phyloP scores from a whole-genome alignment of 2,113 vertebrate species.

The Felis chaus region DNA sequence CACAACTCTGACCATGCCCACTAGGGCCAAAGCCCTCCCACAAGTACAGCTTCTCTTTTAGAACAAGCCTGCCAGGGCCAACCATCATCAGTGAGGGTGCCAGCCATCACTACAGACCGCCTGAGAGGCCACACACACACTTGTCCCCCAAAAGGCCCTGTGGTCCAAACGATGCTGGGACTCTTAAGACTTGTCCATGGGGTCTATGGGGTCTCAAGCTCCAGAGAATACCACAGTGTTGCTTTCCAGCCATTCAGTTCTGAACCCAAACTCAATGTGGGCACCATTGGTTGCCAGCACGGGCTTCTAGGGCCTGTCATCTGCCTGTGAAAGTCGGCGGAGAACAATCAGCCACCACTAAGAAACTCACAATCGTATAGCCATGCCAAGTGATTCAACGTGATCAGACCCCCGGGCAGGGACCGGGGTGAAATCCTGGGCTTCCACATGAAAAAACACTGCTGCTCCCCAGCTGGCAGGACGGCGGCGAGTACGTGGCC shows the following conservation, averaged over 20 bases:
- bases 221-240: not conserved
- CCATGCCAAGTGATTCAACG: not conserved
- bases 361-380: accelerated
- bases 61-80: not conserved
- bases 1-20: not conserved
- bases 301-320: not conserved
- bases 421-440: not conserved
- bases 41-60: not conserved
- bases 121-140: not conserved
- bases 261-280: not conserved
- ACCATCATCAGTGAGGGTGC: not conserved
- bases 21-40: not conserved
- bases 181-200: not conserved
- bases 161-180: not conserved
- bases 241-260: not conserved
- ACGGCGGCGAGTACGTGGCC: not conserved
- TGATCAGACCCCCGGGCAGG: not conserved
- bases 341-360: not conserved
- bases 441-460: not conserved
- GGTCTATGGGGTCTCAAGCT: not conserved
- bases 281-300: not conserved
- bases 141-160: not conserved
- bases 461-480: not conserved
- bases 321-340: not conserved
- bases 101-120: not conserved